A percentile compares a stretch with the other conserved stretches of the same genome.
Conservation (phyloP, 2,888 invertebrate species). For the Cephalotes varians region DNA sequence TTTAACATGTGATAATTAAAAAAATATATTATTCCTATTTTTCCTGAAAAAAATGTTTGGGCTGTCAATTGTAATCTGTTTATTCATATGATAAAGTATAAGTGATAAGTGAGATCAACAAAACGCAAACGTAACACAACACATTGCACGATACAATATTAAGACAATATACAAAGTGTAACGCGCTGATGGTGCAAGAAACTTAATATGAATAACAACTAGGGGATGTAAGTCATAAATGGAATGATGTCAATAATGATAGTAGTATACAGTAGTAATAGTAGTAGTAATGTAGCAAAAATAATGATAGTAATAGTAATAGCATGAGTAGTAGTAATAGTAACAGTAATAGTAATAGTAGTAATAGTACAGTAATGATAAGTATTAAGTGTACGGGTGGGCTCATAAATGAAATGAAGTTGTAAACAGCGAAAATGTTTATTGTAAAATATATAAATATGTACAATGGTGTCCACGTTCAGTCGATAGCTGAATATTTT, state of each 20-base stretch:
- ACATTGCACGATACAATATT: constrained; percentile 71
- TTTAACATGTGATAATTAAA: constrained; percentile 10
- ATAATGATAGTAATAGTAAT: constrained; percentile 3
- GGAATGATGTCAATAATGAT: constrained; percentile 39
- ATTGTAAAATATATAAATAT: constrained; percentile 85
- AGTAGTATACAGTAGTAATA: constrained; percentile 19
- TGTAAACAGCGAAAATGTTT: constrained; percentile 85
- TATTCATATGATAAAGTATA: constrained; percentile 52
- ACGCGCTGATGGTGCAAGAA: constrained; percentile 65
- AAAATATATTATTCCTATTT: not conserved
- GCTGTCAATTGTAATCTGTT: constrained; percentile 42
- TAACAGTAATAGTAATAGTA: constrained; percentile 24
- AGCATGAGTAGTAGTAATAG: constrained; percentile 26
- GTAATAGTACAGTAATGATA: constrained; percentile 16
- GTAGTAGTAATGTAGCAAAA: constrained; percentile 27
- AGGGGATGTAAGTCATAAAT: constrained; percentile 26
- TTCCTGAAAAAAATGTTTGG: not conserved
- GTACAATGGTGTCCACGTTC: constrained; percentile 85
- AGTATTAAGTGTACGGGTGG: constrained; percentile 68
- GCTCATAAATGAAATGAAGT: constrained; percentile 84
- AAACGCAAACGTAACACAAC: constrained; percentile 69
- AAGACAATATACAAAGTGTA: constrained; percentile 66
- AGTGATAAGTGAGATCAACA: constrained; percentile 37
- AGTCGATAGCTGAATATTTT: constrained; percentile 84
- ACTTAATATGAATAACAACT: constrained; percentile 47